These are phyloP conservation scores for Lithophane semibrunnea DNA, from an alignment of 2,888 invertebrate genomes.

Conservation along the genomic window DNA sequence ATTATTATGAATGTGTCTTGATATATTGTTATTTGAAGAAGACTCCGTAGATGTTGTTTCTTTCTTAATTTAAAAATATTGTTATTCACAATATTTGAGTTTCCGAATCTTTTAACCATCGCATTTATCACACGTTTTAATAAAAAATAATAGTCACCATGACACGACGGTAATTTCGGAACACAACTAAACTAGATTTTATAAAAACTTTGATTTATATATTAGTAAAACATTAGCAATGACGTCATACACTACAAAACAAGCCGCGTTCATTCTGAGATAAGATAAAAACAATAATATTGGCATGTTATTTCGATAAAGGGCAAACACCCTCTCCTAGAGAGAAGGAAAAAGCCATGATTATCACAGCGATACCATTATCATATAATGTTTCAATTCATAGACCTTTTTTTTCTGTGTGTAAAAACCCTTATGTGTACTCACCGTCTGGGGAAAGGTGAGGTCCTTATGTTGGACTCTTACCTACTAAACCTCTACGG, in stretches of 20 bases:
- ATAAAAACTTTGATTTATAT: constrained; percentile 19
- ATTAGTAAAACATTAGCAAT: not conserved
- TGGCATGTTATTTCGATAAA: constrained; percentile 1
- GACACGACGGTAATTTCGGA: not conserved
- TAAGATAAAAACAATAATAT: constrained; percentile 29
- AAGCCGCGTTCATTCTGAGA: not conserved
- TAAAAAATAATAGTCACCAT: not conserved
- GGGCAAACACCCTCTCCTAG: not conserved
- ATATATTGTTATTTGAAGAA: not conserved
- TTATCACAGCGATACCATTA: not conserved
- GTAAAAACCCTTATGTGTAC: too few species aligned
- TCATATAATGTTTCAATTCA: too few species aligned
- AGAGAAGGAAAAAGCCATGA: not conserved
- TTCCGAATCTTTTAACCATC: too few species aligned
- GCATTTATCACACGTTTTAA: not conserved
- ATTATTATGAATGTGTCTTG: not conserved
- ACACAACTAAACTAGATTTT: constrained; percentile 4
- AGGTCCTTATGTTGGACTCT: too few species aligned
- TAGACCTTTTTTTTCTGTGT: too few species aligned
- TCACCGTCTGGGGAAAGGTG: too few species aligned
- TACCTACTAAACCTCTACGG: too few species aligned
- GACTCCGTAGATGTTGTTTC: not conserved
- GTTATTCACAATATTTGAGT: not conserved
- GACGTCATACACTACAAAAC: constrained; percentile 5
- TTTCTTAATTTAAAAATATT: not conserved